Conservation (phyloP, 2,888 invertebrate genomes). For the Hybos culiciformis region DNA sequence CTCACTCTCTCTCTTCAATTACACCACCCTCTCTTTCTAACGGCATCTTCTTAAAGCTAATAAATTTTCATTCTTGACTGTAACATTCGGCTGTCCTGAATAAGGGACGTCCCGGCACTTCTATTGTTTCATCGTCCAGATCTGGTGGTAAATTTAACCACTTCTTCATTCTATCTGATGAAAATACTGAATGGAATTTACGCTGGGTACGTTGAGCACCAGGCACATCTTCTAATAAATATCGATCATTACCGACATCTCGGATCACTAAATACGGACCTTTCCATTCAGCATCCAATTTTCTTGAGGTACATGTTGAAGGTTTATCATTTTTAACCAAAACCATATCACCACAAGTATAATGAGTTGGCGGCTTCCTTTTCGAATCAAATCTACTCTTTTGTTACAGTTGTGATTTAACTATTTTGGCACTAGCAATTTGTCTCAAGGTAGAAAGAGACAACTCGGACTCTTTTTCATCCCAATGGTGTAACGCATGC, state of each 20-base stretch:
- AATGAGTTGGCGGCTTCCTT: not conserved
- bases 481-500: too few species aligned
- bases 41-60: too few species aligned
- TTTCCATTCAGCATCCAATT: not conserved
- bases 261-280: not conserved
- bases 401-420: conserved; percentile 1
- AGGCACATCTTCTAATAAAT: conserved; percentile 11
- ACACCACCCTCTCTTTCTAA: too few species aligned
- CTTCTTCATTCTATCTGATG: conserved; percentile 9
- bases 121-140: not conserved
- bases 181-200: conserved; percentile 9
- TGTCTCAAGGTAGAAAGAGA: too few species aligned
- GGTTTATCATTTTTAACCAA: too few species aligned
- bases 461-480: too few species aligned
- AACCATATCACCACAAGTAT: conserved; percentile 2
- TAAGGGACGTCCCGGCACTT: too few species aligned
- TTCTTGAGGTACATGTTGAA: not conserved
- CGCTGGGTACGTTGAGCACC: conserved; percentile 9
- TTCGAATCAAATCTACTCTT: not conserved
- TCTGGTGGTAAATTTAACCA: conserved; percentile 6
- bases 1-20: too few species aligned
- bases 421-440: not conserved
- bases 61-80: too few species aligned
- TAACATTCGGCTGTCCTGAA: too few species aligned
- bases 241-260: conserved; percentile 7